These are phyloP conservation scores for Aplochiton taeniatus DNA, from an alignment of 2,797 vertebrate species.

Conservation along the genomic window DNA sequence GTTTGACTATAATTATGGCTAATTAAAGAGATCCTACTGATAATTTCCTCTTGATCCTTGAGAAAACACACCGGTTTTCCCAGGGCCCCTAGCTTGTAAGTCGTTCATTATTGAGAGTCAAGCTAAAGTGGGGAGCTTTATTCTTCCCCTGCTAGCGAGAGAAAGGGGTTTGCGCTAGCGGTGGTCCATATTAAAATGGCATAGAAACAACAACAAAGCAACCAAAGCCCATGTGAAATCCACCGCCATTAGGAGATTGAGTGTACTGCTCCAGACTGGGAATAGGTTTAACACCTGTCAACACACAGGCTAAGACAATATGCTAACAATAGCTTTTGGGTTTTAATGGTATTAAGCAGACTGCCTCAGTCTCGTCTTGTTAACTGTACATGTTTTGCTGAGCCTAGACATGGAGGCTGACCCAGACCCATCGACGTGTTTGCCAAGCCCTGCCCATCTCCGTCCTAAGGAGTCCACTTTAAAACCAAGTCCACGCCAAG, in stretches of 20 bases:
- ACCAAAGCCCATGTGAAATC: constrained; percentile 47
- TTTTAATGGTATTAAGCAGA: constrained; percentile 17
- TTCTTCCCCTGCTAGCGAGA: constrained; percentile 14
- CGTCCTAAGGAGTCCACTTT: constrained; percentile 18
- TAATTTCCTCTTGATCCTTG: constrained; percentile 59
- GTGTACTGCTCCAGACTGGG: constrained; percentile 28
- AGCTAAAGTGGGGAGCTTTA: constrained; percentile 22
- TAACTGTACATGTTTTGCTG: constrained; percentile 29
- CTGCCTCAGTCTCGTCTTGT: constrained; percentile 16
- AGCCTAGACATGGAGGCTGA: constrained; percentile 9
- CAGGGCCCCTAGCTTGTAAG: constrained; percentile 32
- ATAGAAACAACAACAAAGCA: constrained; percentile 52
- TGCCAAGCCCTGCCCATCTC: constrained; percentile 6
- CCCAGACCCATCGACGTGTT: neutral
- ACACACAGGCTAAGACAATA: constrained; percentile 6
- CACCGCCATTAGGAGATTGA: constrained; percentile 43
- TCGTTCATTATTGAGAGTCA: constrained; percentile 29
- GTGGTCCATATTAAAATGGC: constrained; percentile 52
- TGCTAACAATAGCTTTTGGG: neutral
- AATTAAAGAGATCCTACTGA: constrained; percentile 61
- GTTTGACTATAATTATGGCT: constrained; percentile 64
- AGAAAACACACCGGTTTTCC: constrained; percentile 22
- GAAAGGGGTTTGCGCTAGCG: constrained; percentile 21
- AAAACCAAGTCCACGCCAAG: constrained; percentile 14
- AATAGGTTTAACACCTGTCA: constrained; percentile 42